A percentile compares a stretch with the other conserved stretches of the same genome.
Conservation (phyloP, 2,113 vertebrate genomes). For the Numida meleagris region DNA sequence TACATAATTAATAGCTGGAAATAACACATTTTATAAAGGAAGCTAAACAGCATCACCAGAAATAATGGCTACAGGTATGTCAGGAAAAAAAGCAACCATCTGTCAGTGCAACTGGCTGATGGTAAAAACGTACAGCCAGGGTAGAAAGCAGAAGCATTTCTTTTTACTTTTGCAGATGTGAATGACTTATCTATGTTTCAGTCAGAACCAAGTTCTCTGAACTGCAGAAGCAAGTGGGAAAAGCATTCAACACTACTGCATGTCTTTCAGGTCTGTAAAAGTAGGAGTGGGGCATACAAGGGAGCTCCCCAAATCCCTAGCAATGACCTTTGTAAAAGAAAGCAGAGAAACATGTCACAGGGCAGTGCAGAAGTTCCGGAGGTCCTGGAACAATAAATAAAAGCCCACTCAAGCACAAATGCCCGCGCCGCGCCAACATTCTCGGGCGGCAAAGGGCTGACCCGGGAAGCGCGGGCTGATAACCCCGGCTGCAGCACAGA, state of each 20-base stretch:
- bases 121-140: neutral
- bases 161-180: neutral
- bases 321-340: neutral
- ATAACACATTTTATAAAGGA: neutral
- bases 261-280: neutral
- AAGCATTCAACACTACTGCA: neutral
- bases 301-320: neutral
- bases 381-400: constrained; percentile 48
- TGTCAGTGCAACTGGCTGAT: neutral
- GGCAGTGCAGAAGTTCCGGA: constrained; percentile 60
- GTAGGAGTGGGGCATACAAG: neutral
- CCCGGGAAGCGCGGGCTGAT: neutral
- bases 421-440: neutral
- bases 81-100: neutral
- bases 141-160: neutral
- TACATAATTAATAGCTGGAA: neutral
- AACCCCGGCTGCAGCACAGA: neutral
- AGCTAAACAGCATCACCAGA: neutral
- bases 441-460: neutral
- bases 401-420: constrained; percentile 11
- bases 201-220: neutral
- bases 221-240: neutral
- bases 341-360: neutral
- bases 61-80: neutral
- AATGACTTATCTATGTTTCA: neutral